Evolutionary conservation across 2,113 vertebrate genomes (phyloP).

Genomic region (Cepphus grylle): DNA sequence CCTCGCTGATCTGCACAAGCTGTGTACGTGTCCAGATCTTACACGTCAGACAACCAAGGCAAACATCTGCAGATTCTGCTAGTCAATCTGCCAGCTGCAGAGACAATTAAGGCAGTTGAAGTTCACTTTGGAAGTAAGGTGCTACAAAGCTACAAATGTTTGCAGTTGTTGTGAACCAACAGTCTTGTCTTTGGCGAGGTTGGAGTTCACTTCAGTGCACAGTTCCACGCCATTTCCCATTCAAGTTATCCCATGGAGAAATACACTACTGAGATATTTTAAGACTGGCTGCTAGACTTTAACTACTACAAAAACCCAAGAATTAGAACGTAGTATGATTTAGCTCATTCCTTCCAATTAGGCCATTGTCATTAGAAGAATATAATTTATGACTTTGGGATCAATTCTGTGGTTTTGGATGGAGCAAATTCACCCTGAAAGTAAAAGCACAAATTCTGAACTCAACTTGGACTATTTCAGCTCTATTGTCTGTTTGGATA

Average conservation of each 20-base stretch:
- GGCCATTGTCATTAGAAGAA: background rate
- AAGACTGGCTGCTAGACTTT: background rate
- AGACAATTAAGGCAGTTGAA: background rate
- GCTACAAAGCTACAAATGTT: background rate
- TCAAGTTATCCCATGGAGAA: background rate
- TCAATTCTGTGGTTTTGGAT: background rate
- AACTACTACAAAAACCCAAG: background rate
- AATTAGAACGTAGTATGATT: background rate
- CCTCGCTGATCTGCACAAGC: background rate
- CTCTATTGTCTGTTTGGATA: constrained; percentile 18
- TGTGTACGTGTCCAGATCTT: background rate
- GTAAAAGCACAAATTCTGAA: background rate
- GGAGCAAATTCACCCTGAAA: background rate
- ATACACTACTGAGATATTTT: background rate
- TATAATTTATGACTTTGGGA: background rate
- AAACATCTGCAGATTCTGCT: background rate
- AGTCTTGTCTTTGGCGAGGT: background rate
- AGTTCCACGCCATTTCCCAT: background rate
- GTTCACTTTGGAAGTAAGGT: background rate
- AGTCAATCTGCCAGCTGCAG: background rate
- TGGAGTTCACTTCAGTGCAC: constrained; percentile 8
- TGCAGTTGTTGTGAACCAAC: background rate
- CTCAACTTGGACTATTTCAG: background rate
- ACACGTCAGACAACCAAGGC: accelerated
- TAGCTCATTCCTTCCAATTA: background rate